Base-by-base conservation (phyloP, 2,113 vertebrate genomes). In the Pampusana beccarii region DNA sequence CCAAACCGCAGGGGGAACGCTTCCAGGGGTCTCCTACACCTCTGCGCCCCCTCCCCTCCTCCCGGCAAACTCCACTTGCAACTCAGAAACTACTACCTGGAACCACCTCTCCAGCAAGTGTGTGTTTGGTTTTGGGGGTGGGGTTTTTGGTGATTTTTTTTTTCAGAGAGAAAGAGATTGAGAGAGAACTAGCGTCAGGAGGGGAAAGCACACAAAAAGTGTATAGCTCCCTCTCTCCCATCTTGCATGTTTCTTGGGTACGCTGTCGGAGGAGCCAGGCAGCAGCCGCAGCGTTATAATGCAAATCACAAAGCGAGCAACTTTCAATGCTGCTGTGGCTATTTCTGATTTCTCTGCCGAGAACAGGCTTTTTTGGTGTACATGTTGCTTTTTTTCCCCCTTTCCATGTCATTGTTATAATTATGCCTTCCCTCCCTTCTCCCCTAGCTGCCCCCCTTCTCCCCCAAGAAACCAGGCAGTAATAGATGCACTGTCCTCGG, bases 301-400 rank as follows among this genome's bases (percentile, higher is more conserved):
- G 64, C 86, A 87, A 90, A 66, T 51, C 67, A 65, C 71, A 56
- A 75, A 58, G 70, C 70, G 65, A 92, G 80, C 69, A 95, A 97
- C 93, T 97, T 97, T 92, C 66, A 38, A 0, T 29, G 67, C 82
- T 18, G 36, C 36, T 50, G 44, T 6, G 86, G 83, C 25, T 95
- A 83, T 90, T 90, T 95, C 92, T 71, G 58, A 83, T 86, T 65
- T 64, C 44, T 62, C 60, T 90, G 50, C 62, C 15, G 21, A 70
- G 50, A 75, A 86, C 6, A 7, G 16, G 60, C 78, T 86, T 95
- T 93, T 95, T 62, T 88, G 40, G 72, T 57, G 66, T 33, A 28
- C 28, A 16, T 44, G n/a, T 40, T 40, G 53, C 29, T 31, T 57
- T 24, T 7, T 38, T 44, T 38, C 31, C 18, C 12, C 7, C 10